phyloP scores from a whole-genome alignment of 2,888 invertebrate species.

The Phengaris arion region DNA sequence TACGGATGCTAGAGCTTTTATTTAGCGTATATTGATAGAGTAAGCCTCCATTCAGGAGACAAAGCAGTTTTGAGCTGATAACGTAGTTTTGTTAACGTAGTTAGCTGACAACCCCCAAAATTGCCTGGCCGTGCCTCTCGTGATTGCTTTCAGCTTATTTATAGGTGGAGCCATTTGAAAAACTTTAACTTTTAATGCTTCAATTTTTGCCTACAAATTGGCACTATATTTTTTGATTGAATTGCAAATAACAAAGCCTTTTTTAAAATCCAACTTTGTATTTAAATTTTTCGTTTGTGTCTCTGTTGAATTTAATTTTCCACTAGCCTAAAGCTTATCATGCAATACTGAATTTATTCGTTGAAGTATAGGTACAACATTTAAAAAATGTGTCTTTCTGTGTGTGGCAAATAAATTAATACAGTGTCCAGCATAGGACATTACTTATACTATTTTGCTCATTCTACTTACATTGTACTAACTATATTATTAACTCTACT shows the following conservation, averaged over 20 bases:
- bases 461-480: too few species aligned
- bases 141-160: constrained; percentile 1
- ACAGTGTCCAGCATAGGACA: too few species aligned
- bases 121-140: neutral
- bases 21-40: neutral
- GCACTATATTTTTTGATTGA: neutral
- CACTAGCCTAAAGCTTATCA: neutral
- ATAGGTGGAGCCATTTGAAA: neutral
- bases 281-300: neutral
- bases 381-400: too few species aligned
- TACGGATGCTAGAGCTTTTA: neutral
- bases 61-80: constrained; percentile 1
- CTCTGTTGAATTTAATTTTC: neutral
- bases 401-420: too few species aligned
- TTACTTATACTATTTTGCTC: too few species aligned
- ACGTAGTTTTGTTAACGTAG: too few species aligned
- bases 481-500: too few species aligned
- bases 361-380: neutral
- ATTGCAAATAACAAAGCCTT: neutral
- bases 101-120: neutral
- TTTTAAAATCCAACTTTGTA: neutral
- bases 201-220: neutral
- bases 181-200: neutral
- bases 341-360: neutral
- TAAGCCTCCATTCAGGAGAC: neutral